Evolutionary conservation across 2,797 vertebrate genomes (phyloP).

Genomic region (Carduelis carduelis): DNA sequence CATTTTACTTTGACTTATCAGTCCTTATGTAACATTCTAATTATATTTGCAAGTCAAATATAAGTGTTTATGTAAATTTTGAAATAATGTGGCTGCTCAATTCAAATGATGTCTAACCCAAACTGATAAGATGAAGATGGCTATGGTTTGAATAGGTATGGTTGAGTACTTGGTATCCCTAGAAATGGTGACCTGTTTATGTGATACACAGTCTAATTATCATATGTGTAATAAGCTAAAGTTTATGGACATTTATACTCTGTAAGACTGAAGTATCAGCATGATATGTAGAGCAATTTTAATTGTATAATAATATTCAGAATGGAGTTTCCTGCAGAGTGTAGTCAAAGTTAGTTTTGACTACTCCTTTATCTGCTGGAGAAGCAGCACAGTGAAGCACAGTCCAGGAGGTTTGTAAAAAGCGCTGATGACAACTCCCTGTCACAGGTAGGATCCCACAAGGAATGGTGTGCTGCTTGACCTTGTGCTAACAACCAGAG

Average conservation of each 20-base stretch:
- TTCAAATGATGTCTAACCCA: not conserved
- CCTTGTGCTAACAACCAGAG: not conserved
- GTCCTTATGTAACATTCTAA: not conserved
- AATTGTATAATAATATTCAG: not conserved
- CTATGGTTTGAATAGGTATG: not conserved
- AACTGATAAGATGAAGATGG: not conserved
- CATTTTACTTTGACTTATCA: not conserved
- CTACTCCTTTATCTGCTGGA: not conserved
- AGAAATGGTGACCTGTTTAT: not conserved
- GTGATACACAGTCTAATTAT: not conserved
- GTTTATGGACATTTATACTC: not conserved
- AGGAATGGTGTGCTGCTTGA: not conserved
- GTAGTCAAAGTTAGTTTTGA: not conserved
- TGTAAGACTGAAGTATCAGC: not conserved
- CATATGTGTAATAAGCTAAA: not conserved
- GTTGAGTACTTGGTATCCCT: not conserved
- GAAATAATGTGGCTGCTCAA: not conserved
- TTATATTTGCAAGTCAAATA: not conserved
- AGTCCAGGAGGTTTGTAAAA: fast-evolving
- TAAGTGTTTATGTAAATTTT: not conserved
- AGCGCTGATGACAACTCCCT: not conserved
- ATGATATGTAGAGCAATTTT: not conserved
- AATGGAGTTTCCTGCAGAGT: not conserved
- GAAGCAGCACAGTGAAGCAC: not conserved
- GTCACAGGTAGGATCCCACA: not conserved